These are phyloP conservation scores for Epinotia demarniana DNA, from an alignment of 2,888 invertebrate species.

Conservation along the genomic window DNA sequence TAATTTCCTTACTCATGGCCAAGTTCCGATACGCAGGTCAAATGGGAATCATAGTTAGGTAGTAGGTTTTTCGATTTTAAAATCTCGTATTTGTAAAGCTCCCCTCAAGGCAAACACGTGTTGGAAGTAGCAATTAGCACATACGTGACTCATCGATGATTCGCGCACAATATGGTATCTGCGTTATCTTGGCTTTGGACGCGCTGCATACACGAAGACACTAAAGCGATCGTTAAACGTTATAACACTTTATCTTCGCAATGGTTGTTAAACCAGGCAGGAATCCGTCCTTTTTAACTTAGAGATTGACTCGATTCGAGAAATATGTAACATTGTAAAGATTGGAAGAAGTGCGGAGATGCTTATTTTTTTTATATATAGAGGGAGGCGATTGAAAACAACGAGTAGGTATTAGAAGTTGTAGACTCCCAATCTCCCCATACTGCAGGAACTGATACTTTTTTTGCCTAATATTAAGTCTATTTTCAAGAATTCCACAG, in stretches of 20 bases:
- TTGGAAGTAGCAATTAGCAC: slow-evolving; percentile 53
- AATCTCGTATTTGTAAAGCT: slow-evolving; percentile 61
- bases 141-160: slow-evolving; percentile 62
- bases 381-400: neutral
- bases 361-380: neutral
- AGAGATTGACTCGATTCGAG: neutral
- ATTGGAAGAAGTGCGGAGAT: no score
- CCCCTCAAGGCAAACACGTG: slow-evolving; percentile 69
- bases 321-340: neutral
- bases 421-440: neutral
- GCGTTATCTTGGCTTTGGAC: slow-evolving; percentile 39
- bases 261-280: neutral
- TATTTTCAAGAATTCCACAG: neutral
- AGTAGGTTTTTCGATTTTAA: slow-evolving; percentile 36
- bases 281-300: neutral
- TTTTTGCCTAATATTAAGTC: neutral
- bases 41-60: neutral
- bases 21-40: neutral
- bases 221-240: neutral
- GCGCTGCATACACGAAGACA: slow-evolving; percentile 7
- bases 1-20: neutral
- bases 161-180: slow-evolving; percentile 43
- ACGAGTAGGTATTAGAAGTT: neutral
- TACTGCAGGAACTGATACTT: neutral
- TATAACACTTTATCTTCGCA: slow-evolving; percentile 1